phyloP scores from a whole-genome alignment of 2,797 vertebrate species.

The Simalia tracyae region DNA sequence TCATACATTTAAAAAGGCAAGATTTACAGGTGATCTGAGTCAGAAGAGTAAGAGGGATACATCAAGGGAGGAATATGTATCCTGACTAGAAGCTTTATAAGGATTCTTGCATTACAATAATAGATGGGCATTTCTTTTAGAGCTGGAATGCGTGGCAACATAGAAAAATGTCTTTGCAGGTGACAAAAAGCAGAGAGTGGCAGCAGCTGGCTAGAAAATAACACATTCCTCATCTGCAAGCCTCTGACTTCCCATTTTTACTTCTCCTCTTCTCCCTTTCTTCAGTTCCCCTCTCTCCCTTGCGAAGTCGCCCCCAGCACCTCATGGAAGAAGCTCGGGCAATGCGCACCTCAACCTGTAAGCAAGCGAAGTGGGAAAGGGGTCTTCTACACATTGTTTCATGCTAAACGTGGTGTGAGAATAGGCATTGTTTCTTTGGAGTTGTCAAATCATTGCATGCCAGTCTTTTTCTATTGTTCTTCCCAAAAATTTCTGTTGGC shows the following conservation, averaged over 20 bases:
- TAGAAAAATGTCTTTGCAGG: background rate
- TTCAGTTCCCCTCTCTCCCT: slow-evolving; percentile 87
- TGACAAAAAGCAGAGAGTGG: background rate
- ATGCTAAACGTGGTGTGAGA: background rate
- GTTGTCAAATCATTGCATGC: background rate
- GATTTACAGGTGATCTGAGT: background rate
- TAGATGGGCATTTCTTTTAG: background rate
- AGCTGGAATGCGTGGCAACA: background rate
- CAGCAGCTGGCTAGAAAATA: background rate
- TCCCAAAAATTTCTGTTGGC: background rate
- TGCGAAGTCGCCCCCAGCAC: slow-evolving; percentile 84
- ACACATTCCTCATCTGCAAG: background rate
- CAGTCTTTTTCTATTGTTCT: background rate
- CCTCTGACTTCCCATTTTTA: slow-evolving; percentile 17
- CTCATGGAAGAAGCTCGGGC: slow-evolving; percentile 82
- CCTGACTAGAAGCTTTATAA: background rate
- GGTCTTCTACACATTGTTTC: background rate
- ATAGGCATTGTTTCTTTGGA: background rate
- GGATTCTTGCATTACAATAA: background rate
- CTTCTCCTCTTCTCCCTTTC: background rate
- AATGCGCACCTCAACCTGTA: slow-evolving; percentile 84
- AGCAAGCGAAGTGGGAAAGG: slow-evolving; percentile 41
- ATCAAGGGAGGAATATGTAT: background rate
- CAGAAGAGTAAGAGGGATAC: background rate
- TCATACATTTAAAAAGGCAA: background rate